A percentile compares a stretch with the other conserved stretches of the same genome.
These are phyloP conservation scores for Zosterops borbonicus DNA, from an alignment of 2,113 vertebrate genomes.

Conservation along the genomic window DNA sequence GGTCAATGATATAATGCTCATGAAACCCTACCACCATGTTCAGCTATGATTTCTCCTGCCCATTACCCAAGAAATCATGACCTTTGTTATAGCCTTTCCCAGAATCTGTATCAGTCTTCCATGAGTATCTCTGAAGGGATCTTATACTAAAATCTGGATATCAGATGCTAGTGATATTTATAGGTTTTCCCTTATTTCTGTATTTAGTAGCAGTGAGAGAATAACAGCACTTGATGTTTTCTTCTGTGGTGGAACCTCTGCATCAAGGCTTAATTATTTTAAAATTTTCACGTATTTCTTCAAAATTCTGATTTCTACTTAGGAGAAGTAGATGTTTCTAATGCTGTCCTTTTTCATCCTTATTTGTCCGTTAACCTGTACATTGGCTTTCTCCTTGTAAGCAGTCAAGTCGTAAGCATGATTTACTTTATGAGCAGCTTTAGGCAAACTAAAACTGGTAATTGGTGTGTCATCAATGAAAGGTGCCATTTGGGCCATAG, in stretches of 20 bases:
- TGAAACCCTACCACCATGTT: not conserved
- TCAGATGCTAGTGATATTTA: not conserved
- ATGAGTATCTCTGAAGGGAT: not conserved
- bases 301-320: not conserved
- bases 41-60: not conserved
- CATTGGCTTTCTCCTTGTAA: not conserved
- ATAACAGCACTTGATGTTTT: not conserved
- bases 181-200: not conserved
- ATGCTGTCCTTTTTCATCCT: not conserved
- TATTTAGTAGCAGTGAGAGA: not conserved
- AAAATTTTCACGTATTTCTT: not conserved
- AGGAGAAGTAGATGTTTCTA: not conserved
- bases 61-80: not conserved
- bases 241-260: not conserved
- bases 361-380: not conserved
- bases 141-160: not conserved
- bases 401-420: not conserved
- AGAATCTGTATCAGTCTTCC: not conserved
- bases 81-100: not conserved
- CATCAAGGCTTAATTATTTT: not conserved
- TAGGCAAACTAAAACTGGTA: not conserved
- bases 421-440: not conserved
- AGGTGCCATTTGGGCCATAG: not conserved
- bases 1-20: not conserved
- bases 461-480: not conserved